Evolutionary conservation across 2,888 invertebrate species (phyloP).

Genomic region (Sarcophaga carnaria): DNA sequence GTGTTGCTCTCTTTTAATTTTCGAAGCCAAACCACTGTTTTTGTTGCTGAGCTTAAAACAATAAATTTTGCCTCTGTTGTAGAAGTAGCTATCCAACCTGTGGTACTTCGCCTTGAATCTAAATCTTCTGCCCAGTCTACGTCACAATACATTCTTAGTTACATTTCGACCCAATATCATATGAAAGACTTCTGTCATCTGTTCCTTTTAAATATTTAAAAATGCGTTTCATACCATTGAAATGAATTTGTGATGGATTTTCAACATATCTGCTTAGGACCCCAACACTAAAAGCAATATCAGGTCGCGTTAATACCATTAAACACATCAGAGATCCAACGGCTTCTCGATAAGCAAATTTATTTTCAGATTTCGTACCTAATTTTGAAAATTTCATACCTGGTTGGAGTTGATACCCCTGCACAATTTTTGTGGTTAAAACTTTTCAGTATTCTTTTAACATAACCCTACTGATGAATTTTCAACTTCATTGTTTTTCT

Average conservation of each 20-base stretch:
- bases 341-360: no score
- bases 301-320: no score
- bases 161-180: neutral
- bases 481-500: slow-evolving; percentile 33
- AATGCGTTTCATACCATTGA: slow-evolving; percentile 42
- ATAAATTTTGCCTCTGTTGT: slow-evolving; percentile 38
- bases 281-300: neutral
- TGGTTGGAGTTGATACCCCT: no score
- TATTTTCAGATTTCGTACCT: no score
- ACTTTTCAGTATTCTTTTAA: neutral
- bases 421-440: no score
- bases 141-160: slow-evolving; percentile 33
- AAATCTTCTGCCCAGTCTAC: slow-evolving; percentile 36
- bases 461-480: slow-evolving; percentile 37
- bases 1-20: slow-evolving; percentile 1
- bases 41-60: slow-evolving; percentile 32
- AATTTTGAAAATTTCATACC: no score
- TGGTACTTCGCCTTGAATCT: slow-evolving; percentile 18
- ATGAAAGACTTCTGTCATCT: neutral
- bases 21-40: slow-evolving; percentile 21
- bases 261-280: slow-evolving; percentile 45
- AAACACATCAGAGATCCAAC: no score
- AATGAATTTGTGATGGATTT: slow-evolving; percentile 27
- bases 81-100: slow-evolving; percentile 28
- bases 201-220: slow-evolving; percentile 36